Conservation (phyloP, 2,113 vertebrate species). For the Hippocampus mohnikei region DNA sequence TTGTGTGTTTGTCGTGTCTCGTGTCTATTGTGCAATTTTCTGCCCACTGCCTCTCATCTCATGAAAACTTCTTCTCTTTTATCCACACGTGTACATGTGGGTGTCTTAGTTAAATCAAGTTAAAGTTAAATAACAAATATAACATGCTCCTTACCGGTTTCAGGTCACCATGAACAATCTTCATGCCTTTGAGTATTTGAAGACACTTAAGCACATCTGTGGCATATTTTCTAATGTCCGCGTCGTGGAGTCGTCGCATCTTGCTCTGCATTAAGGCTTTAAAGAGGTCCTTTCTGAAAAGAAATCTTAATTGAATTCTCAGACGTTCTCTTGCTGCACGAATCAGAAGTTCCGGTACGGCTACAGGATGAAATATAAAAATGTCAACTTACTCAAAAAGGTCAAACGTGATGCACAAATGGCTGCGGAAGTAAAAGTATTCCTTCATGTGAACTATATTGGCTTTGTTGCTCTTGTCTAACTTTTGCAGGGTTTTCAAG, state of each 20-base stretch:
- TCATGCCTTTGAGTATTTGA: conserved; percentile 7
- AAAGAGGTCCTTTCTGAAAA: conserved; percentile 9
- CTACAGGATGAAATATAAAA: not conserved
- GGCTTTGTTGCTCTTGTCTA: conserved; percentile 10
- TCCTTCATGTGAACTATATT: conserved; percentile 21
- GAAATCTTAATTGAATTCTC: not conserved
- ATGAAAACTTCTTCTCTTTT: not conserved
- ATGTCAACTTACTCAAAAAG: conserved; percentile 7
- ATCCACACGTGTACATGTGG: not conserved
- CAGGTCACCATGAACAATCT: conserved; percentile 11
- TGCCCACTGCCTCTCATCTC: not conserved
- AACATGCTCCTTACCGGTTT: not conserved
- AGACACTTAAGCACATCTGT: conserved; percentile 17
- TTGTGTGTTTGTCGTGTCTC: too few relatives aligned
- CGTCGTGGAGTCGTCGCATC: not conserved
- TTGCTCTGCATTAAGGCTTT: conserved; percentile 12
- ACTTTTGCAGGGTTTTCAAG: conserved; percentile 4
- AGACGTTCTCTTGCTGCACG: not conserved
- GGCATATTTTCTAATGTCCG: conserved; percentile 4
- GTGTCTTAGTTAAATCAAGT: not conserved
- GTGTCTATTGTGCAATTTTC: too few relatives aligned
- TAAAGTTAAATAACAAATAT: not conserved
- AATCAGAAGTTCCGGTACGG: not conserved
- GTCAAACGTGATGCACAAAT: conserved; percentile 22
- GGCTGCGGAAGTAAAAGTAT: conserved; percentile 15